Base-by-base conservation (phyloP, 2,888 invertebrate genomes). In the Amphimallon solstitiale region DNA sequence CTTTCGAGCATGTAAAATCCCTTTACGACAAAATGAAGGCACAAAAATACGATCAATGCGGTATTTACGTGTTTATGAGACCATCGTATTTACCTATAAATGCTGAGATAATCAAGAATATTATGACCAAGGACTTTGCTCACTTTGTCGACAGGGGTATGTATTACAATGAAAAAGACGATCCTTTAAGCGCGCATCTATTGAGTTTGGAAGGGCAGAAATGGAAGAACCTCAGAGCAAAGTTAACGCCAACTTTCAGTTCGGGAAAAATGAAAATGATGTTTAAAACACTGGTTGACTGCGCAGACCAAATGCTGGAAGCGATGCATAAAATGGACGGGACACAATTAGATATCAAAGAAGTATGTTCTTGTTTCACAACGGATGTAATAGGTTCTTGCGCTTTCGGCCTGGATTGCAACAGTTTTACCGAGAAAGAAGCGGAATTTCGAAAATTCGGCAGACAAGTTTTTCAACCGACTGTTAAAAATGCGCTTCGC, bases 361-460 rank as follows among this genome's bases (percentile, higher is more conserved):
- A 83, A 35, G 61, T 83, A 5, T 76, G 81, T 21, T 81, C 82
- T 0, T 79, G 83, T 2, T 86, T 79, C 68, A 84, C 85, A 1
- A 83, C 83, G 7, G 85, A 86, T 71, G 83, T 85, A 0, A 67
- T 67, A 15, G 54, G 54, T 0, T 84, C 83, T 45, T 84, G 86
- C 46, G 86, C 86, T 12, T 87, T 87, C 73, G 87, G 87, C 34
- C 80, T 87, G 4, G 84, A 86, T 69, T 84, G 85, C 68, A 84
- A 87, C 71, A 84, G 85, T 29, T 84, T 87, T 56, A 80, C 81
- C 46, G 81, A 84, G 74, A 78, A 83, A 0, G 79, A 85, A 63
- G 83, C 85, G 0, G 84, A 85, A 66, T 86, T 87, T 74, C 19
- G 63, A n/a, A 34, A 51, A 21, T 62, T 70, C 38, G 71, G 68